phyloP scores from a whole-genome alignment of 2,888 invertebrate genomes.

The Therioaphis trifolii region DNA sequence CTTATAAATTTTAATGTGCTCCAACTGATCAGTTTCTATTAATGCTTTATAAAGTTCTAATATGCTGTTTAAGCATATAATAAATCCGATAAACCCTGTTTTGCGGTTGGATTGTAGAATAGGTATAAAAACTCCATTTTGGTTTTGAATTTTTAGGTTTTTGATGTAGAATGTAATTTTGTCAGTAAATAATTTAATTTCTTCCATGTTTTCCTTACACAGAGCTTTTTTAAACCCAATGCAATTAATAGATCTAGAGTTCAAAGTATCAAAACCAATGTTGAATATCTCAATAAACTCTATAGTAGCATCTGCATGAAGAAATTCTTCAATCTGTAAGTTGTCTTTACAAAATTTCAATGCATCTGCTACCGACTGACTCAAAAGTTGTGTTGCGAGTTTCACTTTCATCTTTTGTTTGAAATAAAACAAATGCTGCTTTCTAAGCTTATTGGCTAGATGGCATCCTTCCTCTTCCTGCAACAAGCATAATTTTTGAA shows the following conservation, averaged over 20 bases:
- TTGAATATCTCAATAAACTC: conserved; percentile 6
- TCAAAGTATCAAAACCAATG: no score
- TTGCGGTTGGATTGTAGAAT: no score
- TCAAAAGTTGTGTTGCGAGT: not conserved
- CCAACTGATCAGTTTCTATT: not conserved
- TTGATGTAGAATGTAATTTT: no score
- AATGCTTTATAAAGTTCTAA: no score
- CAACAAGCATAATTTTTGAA: not conserved
- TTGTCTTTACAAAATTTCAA: conserved; percentile 7
- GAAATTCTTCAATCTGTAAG: not conserved
- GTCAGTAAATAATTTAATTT: not conserved
- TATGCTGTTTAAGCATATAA: no score
- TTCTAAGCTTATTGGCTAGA: conserved; percentile 14
- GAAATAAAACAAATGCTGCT: not conserved
- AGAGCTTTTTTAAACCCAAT: no score
- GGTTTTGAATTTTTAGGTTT: no score
- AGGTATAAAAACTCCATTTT: no score
- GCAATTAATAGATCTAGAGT: no score
- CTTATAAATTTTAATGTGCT: not conserved
- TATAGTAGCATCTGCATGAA: not conserved
- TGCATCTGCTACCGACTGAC: conserved; percentile 12
- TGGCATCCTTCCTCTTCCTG: conserved; percentile 22
- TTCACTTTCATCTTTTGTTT: conserved; percentile 43
- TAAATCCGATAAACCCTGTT: no score
- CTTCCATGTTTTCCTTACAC: not conserved